These are phyloP conservation scores for Ceuthmochares aereus DNA, from an alignment of 2,113 vertebrate species.

Conservation along the genomic window DNA sequence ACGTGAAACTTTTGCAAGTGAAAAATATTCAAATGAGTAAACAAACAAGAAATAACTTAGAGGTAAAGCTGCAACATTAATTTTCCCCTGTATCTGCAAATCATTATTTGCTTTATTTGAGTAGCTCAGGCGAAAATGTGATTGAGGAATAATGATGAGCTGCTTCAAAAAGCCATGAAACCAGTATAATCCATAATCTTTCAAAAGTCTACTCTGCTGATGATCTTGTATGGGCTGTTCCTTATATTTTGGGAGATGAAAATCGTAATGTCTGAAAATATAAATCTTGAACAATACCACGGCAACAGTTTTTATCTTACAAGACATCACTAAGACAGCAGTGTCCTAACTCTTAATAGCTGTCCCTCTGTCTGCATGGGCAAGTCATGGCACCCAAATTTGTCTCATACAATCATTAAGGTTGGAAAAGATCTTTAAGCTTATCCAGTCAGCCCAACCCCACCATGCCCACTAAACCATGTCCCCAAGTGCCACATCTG, in stretches of 20 bases:
- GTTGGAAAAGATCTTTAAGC: too few relatives aligned
- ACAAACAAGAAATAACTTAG: neutral
- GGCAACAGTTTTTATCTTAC: neutral
- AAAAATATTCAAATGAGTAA: neutral
- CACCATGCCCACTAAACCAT: too few relatives aligned
- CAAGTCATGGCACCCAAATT: too few relatives aligned
- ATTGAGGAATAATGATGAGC: constrained; percentile 4
- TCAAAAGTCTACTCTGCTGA: neutral
- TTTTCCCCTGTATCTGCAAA: neutral
- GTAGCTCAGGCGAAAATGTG: neutral
- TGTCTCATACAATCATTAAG: too few relatives aligned
- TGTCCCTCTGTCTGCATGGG: neutral
- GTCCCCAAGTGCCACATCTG: too few relatives aligned
- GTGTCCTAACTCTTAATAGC: neutral
- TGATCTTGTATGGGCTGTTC: neutral
- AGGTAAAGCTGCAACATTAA: neutral
- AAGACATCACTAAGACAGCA: rapidly evolving
- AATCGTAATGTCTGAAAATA: neutral
- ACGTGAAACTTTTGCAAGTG: neutral
- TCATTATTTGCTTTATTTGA: neutral
- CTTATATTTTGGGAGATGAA: neutral
- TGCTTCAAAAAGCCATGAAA: neutral
- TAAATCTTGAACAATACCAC: neutral
- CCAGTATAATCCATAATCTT: neutral
- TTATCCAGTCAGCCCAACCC: too few relatives aligned